Conservation (phyloP, 2,113 vertebrate genomes). For the Capra hircus region DNA sequence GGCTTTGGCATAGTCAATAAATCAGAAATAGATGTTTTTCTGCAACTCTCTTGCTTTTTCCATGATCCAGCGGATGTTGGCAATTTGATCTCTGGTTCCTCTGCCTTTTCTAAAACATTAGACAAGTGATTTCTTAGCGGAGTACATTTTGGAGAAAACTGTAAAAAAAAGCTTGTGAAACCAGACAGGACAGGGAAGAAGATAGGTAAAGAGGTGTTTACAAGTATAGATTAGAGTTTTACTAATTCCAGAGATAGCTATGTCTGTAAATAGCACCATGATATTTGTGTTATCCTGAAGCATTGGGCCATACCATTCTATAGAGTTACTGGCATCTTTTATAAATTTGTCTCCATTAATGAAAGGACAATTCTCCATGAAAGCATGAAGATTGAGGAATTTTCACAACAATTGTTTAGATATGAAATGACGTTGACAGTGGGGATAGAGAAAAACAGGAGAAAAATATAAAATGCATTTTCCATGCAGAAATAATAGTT, state of each 20-base stretch:
- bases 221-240: not conserved
- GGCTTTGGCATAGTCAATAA: no score
- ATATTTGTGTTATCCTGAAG: not conserved
- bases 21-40: no score
- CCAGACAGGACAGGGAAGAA: not conserved
- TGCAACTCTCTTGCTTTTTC: no score
- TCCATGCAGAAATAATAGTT: not conserved
- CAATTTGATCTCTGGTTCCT: no score
- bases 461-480: not conserved
- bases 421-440: not conserved
- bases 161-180: not conserved
- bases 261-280: not conserved
- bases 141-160: not conserved
- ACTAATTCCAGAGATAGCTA: not conserved
- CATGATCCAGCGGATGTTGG: no score
- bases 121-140: not conserved
- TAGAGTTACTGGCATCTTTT: not conserved
- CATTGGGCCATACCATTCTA: not conserved
- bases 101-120: no score
- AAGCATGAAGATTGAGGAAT: rapidly evolving
- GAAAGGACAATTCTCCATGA: not conserved
- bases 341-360: not conserved
- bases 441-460: not conserved
- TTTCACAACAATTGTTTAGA: not conserved
- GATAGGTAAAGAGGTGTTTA: not conserved